Evolutionary conservation across 2,888 invertebrate species (phyloP), one percentile per base, ranked within the genome.

Genomic region (Euphydryas editha): DNA sequence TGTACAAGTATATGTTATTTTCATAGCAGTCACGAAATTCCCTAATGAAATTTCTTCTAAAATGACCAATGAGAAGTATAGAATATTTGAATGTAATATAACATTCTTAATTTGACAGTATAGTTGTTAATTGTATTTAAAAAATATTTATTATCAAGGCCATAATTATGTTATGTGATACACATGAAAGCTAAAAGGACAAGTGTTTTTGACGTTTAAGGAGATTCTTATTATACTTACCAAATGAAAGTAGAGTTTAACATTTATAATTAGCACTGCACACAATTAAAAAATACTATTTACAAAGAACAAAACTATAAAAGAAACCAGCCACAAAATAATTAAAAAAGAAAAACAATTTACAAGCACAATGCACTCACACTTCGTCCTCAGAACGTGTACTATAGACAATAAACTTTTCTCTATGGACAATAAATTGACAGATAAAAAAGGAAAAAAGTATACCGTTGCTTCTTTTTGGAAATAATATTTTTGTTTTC

Each of bases 341-440:
- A 72, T 56, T 69, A 70, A 72, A 73, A 72, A 74, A 75, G 69
- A 74, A 74, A 70, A 72, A 74, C 71, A 75, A 68, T 73, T 64
- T 59, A 70, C 69, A 74, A 66, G 70, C 71, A 73, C 68, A 73
- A 74, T 69, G 69, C 71, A 74, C 73, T 76, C 74, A 75, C 75
- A 75, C 73, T 71, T 75, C 72, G 71, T 47, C 54, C 58, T 60
- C 60, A 59, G 67, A 64, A 30, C 59, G 67, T 55, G 42, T 46
- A 68, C 61, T 67, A 71, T 56, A 71, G 62, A 62, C 20, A 54
- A 67, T 24, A 56, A 62, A 7, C n/a, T n/a, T n/a, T n/a, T n/a
- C n/a, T n/a, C n/a, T n/a, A n/a, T n/a, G n/a, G n/a, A n/a, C 17
- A 36, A 17, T 57, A 42, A 21, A 39, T 20, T 21, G 17, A 54